phyloP scores from a whole-genome alignment of 2,797 vertebrate genomes.

The Squalus acanthias region DNA sequence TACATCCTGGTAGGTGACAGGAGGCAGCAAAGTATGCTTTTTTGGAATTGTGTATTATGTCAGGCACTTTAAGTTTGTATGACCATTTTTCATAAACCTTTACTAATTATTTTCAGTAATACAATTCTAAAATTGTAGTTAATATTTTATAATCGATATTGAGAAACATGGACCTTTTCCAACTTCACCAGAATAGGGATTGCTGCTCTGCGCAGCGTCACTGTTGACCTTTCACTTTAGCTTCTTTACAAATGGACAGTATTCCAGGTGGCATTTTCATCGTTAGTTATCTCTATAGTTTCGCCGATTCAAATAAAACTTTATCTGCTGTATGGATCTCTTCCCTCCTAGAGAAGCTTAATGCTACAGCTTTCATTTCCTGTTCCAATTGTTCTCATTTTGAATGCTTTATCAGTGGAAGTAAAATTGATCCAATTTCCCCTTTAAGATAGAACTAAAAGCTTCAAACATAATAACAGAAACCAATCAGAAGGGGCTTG shows the following conservation, averaged over 20 bases:
- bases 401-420: not conserved
- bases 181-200: not conserved
- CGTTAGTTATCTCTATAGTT: not conserved
- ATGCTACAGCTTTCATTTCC: not conserved
- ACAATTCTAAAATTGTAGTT: no score
- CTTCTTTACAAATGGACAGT: not conserved
- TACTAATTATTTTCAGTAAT: no score
- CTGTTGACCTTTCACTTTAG: not conserved
- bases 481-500: not conserved
- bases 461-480: not conserved
- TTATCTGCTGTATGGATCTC: not conserved
- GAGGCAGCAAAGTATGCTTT: no score
- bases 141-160: no score
- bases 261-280: not conserved
- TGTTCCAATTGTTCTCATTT: not conserved
- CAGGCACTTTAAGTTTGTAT: no score
- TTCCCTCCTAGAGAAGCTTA: not conserved
- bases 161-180: not conserved
- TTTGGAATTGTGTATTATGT: no score
- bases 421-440: not conserved
- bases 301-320: not conserved
- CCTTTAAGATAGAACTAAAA: not conserved
- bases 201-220: not conserved
- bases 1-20: no score
- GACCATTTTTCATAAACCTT: no score